Evolutionary conservation across 64 coral and sea anemone species (phyloP).

Genomic region (Pocillopora verrucosa): DNA sequence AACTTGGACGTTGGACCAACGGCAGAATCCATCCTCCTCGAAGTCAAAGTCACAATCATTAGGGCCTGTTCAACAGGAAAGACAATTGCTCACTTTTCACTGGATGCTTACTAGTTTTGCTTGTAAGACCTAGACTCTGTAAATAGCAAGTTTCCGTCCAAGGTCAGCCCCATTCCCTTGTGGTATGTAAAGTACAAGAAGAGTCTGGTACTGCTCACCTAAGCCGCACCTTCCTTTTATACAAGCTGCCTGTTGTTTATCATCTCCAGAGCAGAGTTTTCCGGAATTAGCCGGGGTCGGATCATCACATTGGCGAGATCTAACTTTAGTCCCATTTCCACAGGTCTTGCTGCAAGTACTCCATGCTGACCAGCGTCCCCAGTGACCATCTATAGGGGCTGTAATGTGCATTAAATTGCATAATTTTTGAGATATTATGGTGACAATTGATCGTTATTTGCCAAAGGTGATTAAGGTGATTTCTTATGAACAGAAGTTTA

Average conservation of each 20-base stretch:
- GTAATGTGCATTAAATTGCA: not conserved
- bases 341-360: slow-evolving; percentile 52
- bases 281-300: slow-evolving; percentile 58
- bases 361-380: slow-evolving; percentile 83
- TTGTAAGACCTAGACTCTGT: no score
- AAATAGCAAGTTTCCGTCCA: no score
- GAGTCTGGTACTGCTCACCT: slow-evolving; percentile 23
- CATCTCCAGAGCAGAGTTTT: slow-evolving; percentile 46
- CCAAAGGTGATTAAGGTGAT: no score
- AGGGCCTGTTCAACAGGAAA: slow-evolving; percentile 16
- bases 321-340: slow-evolving; percentile 29
- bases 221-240: slow-evolving; percentile 56
- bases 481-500: no score
- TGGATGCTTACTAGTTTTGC: not conserved
- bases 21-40: slow-evolving; percentile 40
- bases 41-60: slow-evolving; percentile 82
- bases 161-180: no score
- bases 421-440: not conserved
- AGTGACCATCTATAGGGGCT: slow-evolving; percentile 74
- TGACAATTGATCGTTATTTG: not conserved
- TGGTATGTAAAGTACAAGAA: no score
- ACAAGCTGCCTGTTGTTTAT: slow-evolving; percentile 26
- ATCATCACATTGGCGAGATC: slow-evolving; percentile 69
- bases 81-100: not conserved
- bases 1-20: slow-evolving; percentile 45